phyloP scores from a whole-genome alignment of 1,140 invertebrate species.

The silkworm (Bombyx mori) region DNA sequence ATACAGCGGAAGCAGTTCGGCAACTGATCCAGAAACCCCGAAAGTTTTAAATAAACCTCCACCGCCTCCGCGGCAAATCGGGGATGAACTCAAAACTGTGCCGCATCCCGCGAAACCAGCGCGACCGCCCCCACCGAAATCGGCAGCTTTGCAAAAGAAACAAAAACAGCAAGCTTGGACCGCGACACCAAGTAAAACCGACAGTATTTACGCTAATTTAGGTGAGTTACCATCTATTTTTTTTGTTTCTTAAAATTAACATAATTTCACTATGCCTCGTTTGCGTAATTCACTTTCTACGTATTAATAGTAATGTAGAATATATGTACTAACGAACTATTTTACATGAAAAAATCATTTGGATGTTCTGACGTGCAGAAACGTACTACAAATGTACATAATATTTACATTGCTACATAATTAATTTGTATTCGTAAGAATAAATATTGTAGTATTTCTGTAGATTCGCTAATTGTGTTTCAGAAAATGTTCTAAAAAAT shows the following conservation, averaged over 20 bases:
- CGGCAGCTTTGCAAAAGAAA: constrained; percentile 74
- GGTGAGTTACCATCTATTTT: constrained; percentile 69
- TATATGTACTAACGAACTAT: neutral
- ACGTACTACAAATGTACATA: no score
- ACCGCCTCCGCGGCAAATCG: constrained; percentile 58
- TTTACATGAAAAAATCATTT: no score
- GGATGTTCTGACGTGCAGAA: no score
- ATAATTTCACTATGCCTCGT: constrained; percentile 1
- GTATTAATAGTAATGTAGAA: no score
- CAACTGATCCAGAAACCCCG: constrained; percentile 52
- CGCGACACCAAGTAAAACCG: constrained; percentile 61
- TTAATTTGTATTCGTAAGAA: neutral
- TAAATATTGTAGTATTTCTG: neutral
- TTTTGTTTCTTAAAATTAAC: neutral
- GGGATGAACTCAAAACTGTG: constrained; percentile 72
- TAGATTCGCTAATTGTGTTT: neutral
- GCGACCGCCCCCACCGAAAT: constrained; percentile 80
- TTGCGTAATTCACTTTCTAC: no score
- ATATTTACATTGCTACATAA: no score
- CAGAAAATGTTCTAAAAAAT: no score
- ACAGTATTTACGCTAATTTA: constrained; percentile 84
- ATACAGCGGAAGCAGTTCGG: constrained; percentile 67
- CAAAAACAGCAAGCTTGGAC: constrained; percentile 72
- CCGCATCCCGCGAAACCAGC: constrained; percentile 72
- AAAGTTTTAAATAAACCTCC: constrained; percentile 64